A percentile compares a stretch with the other conserved stretches of the same genome.
Conservation (phyloP, 1,140 invertebrate species). For the Caenorhabditis briggsae region DNA sequence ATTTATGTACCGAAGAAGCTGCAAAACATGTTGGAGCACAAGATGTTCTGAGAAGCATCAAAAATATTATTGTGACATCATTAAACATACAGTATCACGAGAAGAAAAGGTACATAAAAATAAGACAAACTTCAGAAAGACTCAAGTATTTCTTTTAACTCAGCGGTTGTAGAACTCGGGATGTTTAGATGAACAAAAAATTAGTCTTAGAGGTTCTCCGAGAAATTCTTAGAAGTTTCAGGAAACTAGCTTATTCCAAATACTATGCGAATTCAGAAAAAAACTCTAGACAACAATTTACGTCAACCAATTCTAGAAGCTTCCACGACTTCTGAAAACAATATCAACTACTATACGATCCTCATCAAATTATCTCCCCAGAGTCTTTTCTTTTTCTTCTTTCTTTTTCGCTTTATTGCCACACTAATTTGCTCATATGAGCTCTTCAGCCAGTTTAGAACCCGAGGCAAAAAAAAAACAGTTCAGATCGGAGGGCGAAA, state of each 20-base stretch:
- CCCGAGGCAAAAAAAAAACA: neutral
- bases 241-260: too few species aligned
- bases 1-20: neutral
- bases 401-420: neutral
- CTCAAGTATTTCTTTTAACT: too few species aligned
- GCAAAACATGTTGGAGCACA: slow-evolving; percentile 3
- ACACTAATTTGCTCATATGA: slow-evolving; percentile 38
- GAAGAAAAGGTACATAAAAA: neutral
- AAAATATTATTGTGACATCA: slow-evolving; percentile 42
- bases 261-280: too few species aligned
- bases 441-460: slow-evolving; percentile 50
- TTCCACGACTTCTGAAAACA: neutral
- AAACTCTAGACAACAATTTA: neutral
- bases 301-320: too few species aligned
- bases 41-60: neutral
- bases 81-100: slow-evolving; percentile 10
- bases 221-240: too few species aligned
- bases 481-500: slow-evolving; percentile 1
- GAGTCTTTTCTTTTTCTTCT: neutral
- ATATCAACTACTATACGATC: neutral
- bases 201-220: too few species aligned
- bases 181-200: too few species aligned
- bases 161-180: too few species aligned
- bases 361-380: neutral
- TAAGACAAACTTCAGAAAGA: neutral